phyloP scores from a whole-genome alignment of 2,113 vertebrate genomes.

The Siphamia tubifer region DNA sequence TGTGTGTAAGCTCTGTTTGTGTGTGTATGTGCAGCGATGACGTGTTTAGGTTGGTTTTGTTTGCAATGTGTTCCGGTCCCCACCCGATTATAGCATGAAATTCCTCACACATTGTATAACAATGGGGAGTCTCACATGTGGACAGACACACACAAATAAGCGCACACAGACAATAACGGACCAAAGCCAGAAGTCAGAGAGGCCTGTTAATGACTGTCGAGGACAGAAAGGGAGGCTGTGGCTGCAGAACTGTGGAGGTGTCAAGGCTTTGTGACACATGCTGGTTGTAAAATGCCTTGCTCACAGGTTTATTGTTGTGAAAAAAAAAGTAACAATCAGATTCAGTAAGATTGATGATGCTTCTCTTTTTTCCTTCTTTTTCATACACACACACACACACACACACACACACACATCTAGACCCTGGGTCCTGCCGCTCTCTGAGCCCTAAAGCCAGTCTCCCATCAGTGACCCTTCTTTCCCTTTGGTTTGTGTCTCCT shows the following conservation, averaged over 20 bases:
- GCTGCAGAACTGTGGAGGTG: slow-evolving; percentile 30
- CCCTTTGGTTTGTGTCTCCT: not conserved
- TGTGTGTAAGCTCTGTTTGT: not conserved
- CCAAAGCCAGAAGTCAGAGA: slow-evolving; percentile 46
- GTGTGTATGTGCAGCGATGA: not conserved
- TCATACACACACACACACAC: slow-evolving; percentile 7
- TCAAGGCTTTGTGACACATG: slow-evolving; percentile 66
- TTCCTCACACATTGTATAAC: slow-evolving; percentile 59
- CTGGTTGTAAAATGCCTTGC: slow-evolving; percentile 66
- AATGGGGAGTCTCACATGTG: slow-evolving; percentile 52
- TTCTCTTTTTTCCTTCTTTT: slow-evolving; percentile 18
- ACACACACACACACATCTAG: not conserved
- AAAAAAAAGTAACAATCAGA: slow-evolving; percentile 49
- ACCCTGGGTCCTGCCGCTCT: not conserved
- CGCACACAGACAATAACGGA: slow-evolving; percentile 27
- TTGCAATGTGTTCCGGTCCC: slow-evolving; percentile 67
- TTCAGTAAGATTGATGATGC: slow-evolving; percentile 57
- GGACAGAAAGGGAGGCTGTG: slow-evolving; percentile 39
- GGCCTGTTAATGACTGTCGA: slow-evolving; percentile 57
- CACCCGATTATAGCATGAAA: slow-evolving; percentile 65
- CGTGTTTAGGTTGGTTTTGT: slow-evolving; percentile 38
- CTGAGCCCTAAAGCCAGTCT: slow-evolving; percentile 5
- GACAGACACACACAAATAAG: slow-evolving; percentile 47
- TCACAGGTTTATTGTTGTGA: slow-evolving; percentile 67
- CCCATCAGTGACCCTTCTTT: slow-evolving; percentile 38